These are phyloP conservation scores for Siniperca knerii DNA, from an alignment of 2,113 vertebrate genomes.

Conservation along the genomic window DNA sequence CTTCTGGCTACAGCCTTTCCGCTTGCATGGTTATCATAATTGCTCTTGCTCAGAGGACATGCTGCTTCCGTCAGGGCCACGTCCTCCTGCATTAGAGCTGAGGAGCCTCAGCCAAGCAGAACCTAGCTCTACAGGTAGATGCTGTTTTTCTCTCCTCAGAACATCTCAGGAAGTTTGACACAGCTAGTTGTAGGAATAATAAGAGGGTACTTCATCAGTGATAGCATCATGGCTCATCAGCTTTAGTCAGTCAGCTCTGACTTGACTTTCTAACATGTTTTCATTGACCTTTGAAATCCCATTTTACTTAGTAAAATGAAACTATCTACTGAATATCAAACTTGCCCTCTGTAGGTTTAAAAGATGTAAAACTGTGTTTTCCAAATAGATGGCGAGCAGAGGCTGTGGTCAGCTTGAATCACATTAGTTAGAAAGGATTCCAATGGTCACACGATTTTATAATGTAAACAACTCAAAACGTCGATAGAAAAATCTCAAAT, in stretches of 20 bases:
- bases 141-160: conserved; percentile 15
- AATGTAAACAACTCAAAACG: too few relatives aligned
- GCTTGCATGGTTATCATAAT: conserved; percentile 79
- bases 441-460: not conserved
- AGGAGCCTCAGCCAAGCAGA: conserved; percentile 62
- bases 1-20: conserved; percentile 71
- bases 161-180: conserved; percentile 25
- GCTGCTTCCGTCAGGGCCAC: conserved; percentile 73
- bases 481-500: too few relatives aligned
- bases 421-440: not conserved
- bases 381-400: not conserved
- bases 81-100: conserved; percentile 68
- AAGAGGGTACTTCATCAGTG: not conserved
- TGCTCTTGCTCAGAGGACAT: conserved; percentile 78
- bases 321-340: not conserved
- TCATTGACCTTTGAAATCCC: conserved; percentile 11
- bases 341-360: not conserved
- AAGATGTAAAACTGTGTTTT: not conserved
- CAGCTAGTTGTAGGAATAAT: conserved; percentile 8
- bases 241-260: not conserved
- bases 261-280: not conserved
- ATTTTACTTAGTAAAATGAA: not conserved
- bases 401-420: not conserved
- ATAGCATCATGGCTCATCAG: conserved; percentile 9
- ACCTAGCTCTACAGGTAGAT: conserved; percentile 45